Evolutionary conservation across 2,888 invertebrate genomes (phyloP), one percentile per base, ranked within the genome.

Genomic region (Choreutis nemorana): DNA sequence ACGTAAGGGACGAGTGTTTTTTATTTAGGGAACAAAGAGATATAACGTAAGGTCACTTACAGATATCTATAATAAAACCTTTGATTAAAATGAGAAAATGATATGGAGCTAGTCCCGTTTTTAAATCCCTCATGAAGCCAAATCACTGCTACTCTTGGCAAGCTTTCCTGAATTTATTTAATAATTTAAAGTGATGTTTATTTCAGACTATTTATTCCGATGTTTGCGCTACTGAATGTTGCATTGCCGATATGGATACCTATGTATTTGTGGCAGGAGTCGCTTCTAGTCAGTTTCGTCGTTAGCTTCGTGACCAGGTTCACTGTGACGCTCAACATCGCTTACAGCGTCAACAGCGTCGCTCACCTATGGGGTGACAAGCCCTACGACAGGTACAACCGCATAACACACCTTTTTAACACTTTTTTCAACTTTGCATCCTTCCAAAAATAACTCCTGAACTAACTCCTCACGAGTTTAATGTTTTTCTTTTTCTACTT

Each of bases 341-440:
- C 97, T 1, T 97, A 91, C 83, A 86, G 90, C 48, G 95, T 97
- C n/a, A 97, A 97, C 64, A 94, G 94, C 57, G 89, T 91, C 7
- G 96, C 97, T 0, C 97, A 97, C 59, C 85, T 93, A 81, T 95
- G 90, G 85, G 96, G 96, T n/a, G 86, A 87, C 45, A 87, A 87
- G 53, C 96, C 97, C 0, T 97, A 95, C 55, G 96, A 97, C 67
- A 87, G 83, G 89, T 89, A 55, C n/a, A n/a, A n/a, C n/a, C n/a
- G n/a, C n/a, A n/a, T n/a, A 21, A 26, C 6, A 13, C 6, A 8
- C 6, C 18, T 18, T 18, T 6, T 18, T 18, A n/a, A n/a, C n/a
- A n/a, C n/a, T n/a, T n/a, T n/a, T n/a, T n/a, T n/a, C n/a, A n/a
- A n/a, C n/a, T n/a, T n/a, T n/a, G n/a, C n/a, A n/a, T n/a, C n/a